These are phyloP conservation scores for Norana najaformis DNA, from an alignment of 2,888 invertebrate genomes.

Conservation along the genomic window DNA sequence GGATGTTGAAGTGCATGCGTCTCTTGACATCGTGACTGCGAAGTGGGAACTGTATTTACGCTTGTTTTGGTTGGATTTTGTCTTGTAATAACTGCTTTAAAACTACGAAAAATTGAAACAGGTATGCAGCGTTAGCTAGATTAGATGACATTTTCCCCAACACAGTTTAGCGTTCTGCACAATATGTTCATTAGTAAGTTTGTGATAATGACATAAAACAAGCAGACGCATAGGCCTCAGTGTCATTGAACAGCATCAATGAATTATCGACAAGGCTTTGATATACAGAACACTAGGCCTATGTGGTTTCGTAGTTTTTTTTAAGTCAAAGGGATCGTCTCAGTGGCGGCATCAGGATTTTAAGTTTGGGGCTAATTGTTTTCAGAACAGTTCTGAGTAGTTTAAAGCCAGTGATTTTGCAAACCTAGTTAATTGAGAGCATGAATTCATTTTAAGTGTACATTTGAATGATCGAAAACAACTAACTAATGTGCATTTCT, in stretches of 20 bases:
- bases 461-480: too few species aligned
- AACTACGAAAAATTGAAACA: background rate
- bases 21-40: background rate
- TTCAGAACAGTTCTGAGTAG: too few species aligned
- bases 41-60: background rate
- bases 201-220: background rate
- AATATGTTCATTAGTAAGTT: background rate
- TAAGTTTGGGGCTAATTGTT: too few species aligned
- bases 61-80: background rate
- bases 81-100: background rate
- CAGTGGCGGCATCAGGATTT: too few species aligned
- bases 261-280: too few species aligned
- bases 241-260: background rate
- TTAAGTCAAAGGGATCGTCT: too few species aligned
- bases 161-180: background rate
- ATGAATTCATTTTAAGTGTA: too few species aligned
- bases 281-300: too few species aligned
- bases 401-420: too few species aligned
- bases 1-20: background rate
- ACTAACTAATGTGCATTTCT: too few species aligned
- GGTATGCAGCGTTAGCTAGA: background rate
- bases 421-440: too few species aligned
- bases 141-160: background rate
- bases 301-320: too few species aligned
- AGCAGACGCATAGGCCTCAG: background rate